Evolutionary conservation across 2,888 invertebrate genomes (phyloP).

Genomic region (Cybosia mesomella): DNA sequence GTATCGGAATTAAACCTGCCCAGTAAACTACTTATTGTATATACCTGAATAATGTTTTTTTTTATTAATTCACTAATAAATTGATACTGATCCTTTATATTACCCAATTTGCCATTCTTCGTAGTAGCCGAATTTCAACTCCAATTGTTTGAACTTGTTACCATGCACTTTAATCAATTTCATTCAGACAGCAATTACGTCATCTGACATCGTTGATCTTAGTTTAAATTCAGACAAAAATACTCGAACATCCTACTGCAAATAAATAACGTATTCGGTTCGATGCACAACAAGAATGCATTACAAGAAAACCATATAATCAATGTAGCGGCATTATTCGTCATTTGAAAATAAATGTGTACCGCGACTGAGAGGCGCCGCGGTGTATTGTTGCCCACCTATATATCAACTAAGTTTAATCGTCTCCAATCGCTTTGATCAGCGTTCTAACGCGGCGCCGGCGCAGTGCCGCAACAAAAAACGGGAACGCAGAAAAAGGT

Average conservation of each 20-base stretch:
- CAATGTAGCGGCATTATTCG: constrained; percentile 46
- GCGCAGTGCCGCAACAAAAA: constrained; percentile 66
- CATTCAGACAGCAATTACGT: constrained; percentile 43
- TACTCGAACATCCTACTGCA: constrained; percentile 27
- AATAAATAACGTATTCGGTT: constrained; percentile 38
- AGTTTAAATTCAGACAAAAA: constrained; percentile 39
- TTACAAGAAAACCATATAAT: constrained; percentile 53
- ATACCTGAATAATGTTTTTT: not conserved
- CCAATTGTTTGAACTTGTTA: constrained; percentile 43
- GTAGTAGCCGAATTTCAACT: constrained; percentile 34
- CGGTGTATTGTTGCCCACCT: constrained; percentile 55
- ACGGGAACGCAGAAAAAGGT: constrained; percentile 62
- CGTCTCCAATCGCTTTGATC: constrained; percentile 78
- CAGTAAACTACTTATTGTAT: not conserved
- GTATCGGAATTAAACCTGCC: not conserved
- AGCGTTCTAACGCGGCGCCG: constrained; percentile 70
- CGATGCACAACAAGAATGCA: constrained; percentile 46
- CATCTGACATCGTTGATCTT: constrained; percentile 34
- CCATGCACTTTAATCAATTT: constrained; percentile 45
- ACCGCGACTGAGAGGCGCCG: constrained; percentile 63
- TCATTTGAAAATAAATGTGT: constrained; percentile 58
- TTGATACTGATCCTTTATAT: not conserved
- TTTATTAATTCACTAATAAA: not conserved
- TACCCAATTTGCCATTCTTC: constrained; percentile 26
- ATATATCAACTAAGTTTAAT: constrained; percentile 69